Conservation (phyloP, 2,888 invertebrate genomes). For the Cephus pulcher region DNA sequence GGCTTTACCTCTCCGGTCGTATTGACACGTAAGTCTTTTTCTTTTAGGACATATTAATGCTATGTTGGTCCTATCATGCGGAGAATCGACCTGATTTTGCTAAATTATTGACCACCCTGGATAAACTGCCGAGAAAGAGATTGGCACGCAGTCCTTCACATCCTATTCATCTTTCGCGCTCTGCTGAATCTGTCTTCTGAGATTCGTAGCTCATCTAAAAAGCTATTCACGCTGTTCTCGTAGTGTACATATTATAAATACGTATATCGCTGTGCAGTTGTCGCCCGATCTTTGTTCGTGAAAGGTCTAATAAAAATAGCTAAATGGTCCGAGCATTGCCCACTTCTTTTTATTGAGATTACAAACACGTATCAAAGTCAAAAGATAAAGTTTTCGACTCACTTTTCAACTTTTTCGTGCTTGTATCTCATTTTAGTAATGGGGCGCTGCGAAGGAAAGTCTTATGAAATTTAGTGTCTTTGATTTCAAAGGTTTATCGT, state of each 20-base stretch:
- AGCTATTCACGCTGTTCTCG: slow-evolving; percentile 48
- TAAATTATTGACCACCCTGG: slow-evolving; percentile 84
- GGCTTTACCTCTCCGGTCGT: background rate
- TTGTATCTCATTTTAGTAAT: background rate
- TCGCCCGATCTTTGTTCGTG: slow-evolving; percentile 55
- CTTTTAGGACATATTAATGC: slow-evolving; percentile 91
- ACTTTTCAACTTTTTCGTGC: background rate
- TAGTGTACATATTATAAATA: slow-evolving; percentile 53
- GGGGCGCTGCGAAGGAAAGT: background rate
- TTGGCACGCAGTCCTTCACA: slow-evolving; percentile 97
- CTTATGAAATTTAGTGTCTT: background rate
- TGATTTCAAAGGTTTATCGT: background rate
- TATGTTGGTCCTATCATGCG: slow-evolving; percentile 93
- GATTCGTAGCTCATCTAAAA: slow-evolving; percentile 15
- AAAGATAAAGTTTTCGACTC: background rate
- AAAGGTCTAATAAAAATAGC: slow-evolving; percentile 50
- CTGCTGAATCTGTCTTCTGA: slow-evolving; percentile 95
- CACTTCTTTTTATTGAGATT: slow-evolving; percentile 13
- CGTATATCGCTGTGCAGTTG: slow-evolving; percentile 47
- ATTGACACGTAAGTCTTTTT: slow-evolving; percentile 18
- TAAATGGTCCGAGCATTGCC: slow-evolving; percentile 35
- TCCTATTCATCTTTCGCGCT: slow-evolving; percentile 95
- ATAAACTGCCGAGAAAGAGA: slow-evolving; percentile 94
- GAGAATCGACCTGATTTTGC: slow-evolving; percentile 92
- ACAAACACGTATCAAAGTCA: slow-evolving; percentile 8